A percentile compares a stretch with the other conserved stretches of the same genome.
Evolutionary conservation across 2,797 vertebrate species (phyloP).

Genomic region (Semaprochilodus insignis): DNA sequence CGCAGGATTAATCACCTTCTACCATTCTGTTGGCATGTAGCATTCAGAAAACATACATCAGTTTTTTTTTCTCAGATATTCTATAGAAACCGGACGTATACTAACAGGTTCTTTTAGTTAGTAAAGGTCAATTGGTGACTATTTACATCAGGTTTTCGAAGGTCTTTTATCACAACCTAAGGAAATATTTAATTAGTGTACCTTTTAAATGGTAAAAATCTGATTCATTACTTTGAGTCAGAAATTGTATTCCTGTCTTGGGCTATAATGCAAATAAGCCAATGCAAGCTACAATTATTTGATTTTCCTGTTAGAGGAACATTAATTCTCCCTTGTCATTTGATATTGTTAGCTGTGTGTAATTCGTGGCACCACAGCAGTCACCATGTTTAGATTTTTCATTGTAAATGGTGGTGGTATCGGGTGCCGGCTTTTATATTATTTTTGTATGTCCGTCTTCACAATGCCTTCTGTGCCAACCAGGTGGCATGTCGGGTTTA

Average conservation of each 20-base stretch:
- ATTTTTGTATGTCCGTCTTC: not conserved
- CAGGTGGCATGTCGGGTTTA: conserved; percentile 9
- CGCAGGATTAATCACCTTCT: not conserved
- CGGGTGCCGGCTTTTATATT: not conserved
- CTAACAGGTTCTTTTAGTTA: not conserved
- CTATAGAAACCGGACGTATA: not conserved
- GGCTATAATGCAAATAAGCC: not conserved
- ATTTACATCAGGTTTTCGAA: not conserved
- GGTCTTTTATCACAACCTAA: not conserved
- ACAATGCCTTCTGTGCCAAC: conserved; percentile 9
- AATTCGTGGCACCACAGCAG: not conserved
- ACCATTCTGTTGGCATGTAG: not conserved
- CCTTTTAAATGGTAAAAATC: conserved; percentile 9
- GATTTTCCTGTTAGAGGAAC: not conserved
- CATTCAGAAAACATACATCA: not conserved
- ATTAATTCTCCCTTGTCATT: not conserved
- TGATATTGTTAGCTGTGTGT: not conserved
- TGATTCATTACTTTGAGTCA: not conserved
- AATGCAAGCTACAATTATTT: not conserved
- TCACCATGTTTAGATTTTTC: conserved; percentile 8
- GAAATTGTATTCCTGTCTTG: not conserved
- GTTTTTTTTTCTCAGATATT: not conserved
- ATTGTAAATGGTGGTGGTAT: conserved; percentile 12
- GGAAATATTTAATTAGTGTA: not conserved
- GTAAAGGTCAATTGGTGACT: not conserved